Conservation (phyloP, 2,113 vertebrate species). For the Anseranas semipalmata region DNA sequence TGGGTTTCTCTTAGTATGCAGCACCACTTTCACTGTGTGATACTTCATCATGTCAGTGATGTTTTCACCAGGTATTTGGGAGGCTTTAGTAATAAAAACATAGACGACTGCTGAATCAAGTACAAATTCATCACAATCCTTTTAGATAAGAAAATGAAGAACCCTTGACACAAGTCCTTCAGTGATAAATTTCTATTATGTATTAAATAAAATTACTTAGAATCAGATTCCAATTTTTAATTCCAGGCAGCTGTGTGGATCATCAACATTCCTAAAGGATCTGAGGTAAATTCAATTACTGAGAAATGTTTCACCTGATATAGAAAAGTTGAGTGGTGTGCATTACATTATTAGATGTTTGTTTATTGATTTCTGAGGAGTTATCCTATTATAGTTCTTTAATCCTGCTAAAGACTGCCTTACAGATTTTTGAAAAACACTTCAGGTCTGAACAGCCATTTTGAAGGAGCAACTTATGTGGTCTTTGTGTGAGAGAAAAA, state of each 20-base stretch:
- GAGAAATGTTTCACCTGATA: conserved; percentile 40
- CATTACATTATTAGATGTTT: conserved; percentile 57
- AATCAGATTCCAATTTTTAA: conserved; percentile 55
- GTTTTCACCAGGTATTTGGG: background rate
- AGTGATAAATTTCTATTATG: conserved; percentile 35
- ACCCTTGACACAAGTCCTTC: conserved; percentile 9
- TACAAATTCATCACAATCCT: conserved; percentile 50
- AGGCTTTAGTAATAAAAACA: conserved; percentile 24
- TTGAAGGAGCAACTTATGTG: background rate
- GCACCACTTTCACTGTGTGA: background rate
- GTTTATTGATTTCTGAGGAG: conserved; percentile 61
- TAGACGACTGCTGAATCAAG: conserved; percentile 37
- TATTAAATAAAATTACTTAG: conserved; percentile 47
- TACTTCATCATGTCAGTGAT: background rate
- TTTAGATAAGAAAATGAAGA: conserved; percentile 40
- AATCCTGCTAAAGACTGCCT: conserved; percentile 32
- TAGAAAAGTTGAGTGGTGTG: conserved; percentile 40
- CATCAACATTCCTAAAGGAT: conserved; percentile 63
- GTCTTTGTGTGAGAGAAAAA: background rate
- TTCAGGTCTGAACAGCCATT: background rate
- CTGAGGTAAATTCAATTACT: conserved; percentile 53
- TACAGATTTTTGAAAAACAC: background rate
- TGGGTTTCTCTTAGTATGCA: background rate
- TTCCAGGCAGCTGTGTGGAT: conserved; percentile 18
- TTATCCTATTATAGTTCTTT: conserved; percentile 55